Percentiles rank a stretch among this genome's conserved stretches.
These are phyloP conservation scores for Cecropterus lyciades DNA, from an alignment of 1,140 invertebrate genomes.

Conservation along the genomic window DNA sequence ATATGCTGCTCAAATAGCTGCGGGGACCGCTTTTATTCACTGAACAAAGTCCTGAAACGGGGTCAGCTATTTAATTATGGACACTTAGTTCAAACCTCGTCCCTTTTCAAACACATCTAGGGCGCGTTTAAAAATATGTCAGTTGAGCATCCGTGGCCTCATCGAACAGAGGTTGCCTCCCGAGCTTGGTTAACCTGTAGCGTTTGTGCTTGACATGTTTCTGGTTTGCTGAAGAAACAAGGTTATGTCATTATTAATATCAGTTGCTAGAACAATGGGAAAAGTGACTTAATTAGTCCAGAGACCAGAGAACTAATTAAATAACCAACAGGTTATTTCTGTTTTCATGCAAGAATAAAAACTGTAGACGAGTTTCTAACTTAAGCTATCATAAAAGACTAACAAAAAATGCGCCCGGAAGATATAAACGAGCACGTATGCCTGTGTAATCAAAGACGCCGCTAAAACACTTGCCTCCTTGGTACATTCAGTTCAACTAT, in stretches of 20 bases:
- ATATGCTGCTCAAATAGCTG: conserved; percentile 58
- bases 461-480: conserved; percentile 31
- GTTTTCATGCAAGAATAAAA: not conserved
- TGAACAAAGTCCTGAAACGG: conserved; percentile 25
- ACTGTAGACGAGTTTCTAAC: not conserved
- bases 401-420: conserved; percentile 15
- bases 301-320: not conserved
- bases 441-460: conserved; percentile 26
- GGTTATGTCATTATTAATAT: conserved; percentile 2
- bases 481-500: conserved; percentile 23
- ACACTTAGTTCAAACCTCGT: conserved; percentile 15
- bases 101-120: conserved; percentile 27
- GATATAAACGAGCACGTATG: conserved; percentile 6
- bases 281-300: conserved; percentile 4
- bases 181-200: conserved; percentile 31
- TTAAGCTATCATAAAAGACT: conserved; percentile 7
- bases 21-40: conserved; percentile 26
- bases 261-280: not conserved
- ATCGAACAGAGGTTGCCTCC: conserved; percentile 12
- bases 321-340: not conserved
- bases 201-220: conserved; percentile 26
- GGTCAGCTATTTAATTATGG: conserved; percentile 30
- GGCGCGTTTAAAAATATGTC: conserved; percentile 30
- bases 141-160: conserved; percentile 19
- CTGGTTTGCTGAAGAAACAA: not conserved